phyloP scores from a whole-genome alignment of 2,113 vertebrate species.

The Parus major region DNA sequence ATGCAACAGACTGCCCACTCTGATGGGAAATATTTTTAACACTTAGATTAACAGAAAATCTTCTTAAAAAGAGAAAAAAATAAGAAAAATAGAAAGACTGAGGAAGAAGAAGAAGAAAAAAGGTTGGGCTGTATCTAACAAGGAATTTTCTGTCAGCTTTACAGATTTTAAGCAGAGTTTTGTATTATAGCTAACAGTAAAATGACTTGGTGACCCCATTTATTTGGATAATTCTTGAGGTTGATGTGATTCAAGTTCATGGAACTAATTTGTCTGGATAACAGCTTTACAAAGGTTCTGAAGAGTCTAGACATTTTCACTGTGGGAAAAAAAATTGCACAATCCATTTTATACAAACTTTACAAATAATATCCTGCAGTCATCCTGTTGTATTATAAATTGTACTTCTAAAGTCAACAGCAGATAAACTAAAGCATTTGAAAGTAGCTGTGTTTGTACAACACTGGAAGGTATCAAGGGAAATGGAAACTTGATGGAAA shows the following conservation, averaged over 20 bases:
- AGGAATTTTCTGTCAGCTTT: not conserved
- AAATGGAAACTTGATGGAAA: not conserved
- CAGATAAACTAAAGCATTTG: conserved; percentile 7
- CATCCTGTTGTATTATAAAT: conserved; percentile 1
- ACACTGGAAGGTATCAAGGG: not conserved
- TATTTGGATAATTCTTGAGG: conserved; percentile 66
- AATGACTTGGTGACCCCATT: conserved; percentile 41
- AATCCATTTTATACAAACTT: conserved; percentile 33
- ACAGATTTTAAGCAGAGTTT: not conserved
- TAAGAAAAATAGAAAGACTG: too few species aligned
- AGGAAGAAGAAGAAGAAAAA: not conserved
- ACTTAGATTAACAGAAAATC: not conserved
- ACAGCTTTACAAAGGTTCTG: conserved; percentile 65
- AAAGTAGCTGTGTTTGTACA: conserved; percentile 38
- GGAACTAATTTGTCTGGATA: conserved; percentile 78
- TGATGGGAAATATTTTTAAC: not conserved
- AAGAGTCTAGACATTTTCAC: conserved; percentile 72
- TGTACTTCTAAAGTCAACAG: conserved; percentile 29
- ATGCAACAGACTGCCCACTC: not conserved
- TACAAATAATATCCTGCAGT: conserved; percentile 30
- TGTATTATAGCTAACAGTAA: conserved; percentile 28
- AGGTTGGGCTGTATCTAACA: not conserved
- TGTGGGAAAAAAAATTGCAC: conserved; percentile 57
- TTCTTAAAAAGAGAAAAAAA: not conserved
- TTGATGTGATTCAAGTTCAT: conserved; percentile 63